phyloP scores from a whole-genome alignment of 2,797 vertebrate genomes.

The Antrozous pallidus region DNA sequence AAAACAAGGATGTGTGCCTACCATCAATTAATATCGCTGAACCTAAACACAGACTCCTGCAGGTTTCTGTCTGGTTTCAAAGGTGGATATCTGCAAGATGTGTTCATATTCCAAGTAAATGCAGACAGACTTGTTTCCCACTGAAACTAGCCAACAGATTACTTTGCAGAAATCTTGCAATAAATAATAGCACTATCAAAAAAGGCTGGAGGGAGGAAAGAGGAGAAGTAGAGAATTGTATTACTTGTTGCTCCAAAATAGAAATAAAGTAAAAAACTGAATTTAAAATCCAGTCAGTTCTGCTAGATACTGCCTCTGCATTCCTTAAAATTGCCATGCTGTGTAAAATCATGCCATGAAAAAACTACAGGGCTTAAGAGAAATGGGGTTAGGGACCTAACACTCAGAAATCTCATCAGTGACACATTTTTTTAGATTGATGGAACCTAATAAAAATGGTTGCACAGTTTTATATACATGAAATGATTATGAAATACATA shows the following conservation, averaged over 20 bases:
- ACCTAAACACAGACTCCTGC: neutral
- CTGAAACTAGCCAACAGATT: neutral
- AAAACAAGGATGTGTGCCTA: neutral
- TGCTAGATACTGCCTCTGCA: neutral
- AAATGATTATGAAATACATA: neutral
- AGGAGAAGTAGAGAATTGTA: neutral
- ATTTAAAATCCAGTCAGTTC: slow-evolving; percentile 18
- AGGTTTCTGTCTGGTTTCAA: neutral
- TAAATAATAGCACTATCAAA: neutral
- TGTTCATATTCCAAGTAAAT: neutral
- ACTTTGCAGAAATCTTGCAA: neutral
- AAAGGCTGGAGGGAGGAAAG: neutral
- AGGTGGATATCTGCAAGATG: neutral
- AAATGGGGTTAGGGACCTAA: neutral
- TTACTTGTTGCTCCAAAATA: neutral
- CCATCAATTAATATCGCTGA: neutral
- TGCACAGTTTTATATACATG: neutral
- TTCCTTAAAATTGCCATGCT: neutral
- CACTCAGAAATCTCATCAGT: neutral
- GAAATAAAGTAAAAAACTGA: neutral
- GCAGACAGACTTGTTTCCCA: neutral
- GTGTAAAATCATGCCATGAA: neutral
- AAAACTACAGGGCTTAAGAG: neutral
- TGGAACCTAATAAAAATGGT: neutral
- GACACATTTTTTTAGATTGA: neutral